Base-by-base conservation (phyloP, 2,797 vertebrate genomes). In the Enteromius trimaculatus region DNA sequence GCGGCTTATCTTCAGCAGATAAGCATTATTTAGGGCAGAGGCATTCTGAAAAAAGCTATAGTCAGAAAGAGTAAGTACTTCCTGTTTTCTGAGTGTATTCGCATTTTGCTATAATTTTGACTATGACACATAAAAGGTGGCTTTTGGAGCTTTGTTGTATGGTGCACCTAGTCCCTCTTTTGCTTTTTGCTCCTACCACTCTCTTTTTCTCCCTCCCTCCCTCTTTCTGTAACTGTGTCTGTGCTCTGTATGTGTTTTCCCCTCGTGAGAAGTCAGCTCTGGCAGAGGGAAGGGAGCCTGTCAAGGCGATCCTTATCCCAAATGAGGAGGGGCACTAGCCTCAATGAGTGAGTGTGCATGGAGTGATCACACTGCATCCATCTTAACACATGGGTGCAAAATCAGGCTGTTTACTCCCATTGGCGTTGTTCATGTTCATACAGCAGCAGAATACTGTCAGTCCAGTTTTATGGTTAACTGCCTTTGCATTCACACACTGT, bases 301-400 rank as follows among this genome's bases (percentile, higher is more conserved):
- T 89, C 88, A 88, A 90, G 86, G 68, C 90, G 77, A 2, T 81
- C 85, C 77, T 75, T 90, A 82, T 92, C 92, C 87, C 86, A 89
- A 82, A 90, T 94, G 87, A 93, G 92, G 88, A 91, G 92, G 84
- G 93, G 90, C 83, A 82, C 78, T 89, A 94, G 93, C 89, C 92
- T 93, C 84, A 92, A 87, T 84, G 93, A 94, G 93, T 94, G 93
- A 94, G 94, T 94, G 82, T 87, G 86, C 89, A 88, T 76, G 79
- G 44, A 47, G 84, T 84, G 68, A 81, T 84, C 72, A 74, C 83
- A 77, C 80, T 70, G 79, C 78, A 80, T 62, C 86, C 81, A 81
- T 87, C 66, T 75, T 58, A 75, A 86, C 68, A 70, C 77, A 80
- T 82, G 81, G 84, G 34, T 88, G 85, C 79, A 76, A 85, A 83